These are phyloP conservation scores for Geococcyx californianus DNA, from an alignment of 2,113 vertebrate species.

Conservation along the genomic window DNA sequence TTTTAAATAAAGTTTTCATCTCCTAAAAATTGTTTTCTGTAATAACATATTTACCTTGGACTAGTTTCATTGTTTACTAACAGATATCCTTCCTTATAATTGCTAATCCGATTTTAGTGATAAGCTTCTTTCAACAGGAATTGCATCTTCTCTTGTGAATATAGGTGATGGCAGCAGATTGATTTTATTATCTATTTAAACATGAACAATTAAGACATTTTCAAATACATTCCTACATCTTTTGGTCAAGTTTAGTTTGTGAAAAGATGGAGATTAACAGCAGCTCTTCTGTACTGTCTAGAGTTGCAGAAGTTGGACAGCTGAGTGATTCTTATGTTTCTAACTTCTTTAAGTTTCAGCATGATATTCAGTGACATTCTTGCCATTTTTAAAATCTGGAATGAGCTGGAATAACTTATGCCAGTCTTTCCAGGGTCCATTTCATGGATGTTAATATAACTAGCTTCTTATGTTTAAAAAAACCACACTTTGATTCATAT, in stretches of 20 bases:
- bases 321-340: neutral
- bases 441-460: neutral
- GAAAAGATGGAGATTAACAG: neutral
- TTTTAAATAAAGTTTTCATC: constrained; percentile 79
- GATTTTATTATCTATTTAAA: neutral
- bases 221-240: neutral
- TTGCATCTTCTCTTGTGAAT: neutral
- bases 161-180: neutral
- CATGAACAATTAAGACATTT: neutral
- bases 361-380: fast-evolving
- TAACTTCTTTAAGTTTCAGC: neutral
- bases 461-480: neutral
- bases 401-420: neutral
- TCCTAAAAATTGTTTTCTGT: constrained; percentile 44
- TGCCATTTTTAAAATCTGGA: neutral
- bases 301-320: neutral
- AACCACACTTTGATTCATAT: neutral
- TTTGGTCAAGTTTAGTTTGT: neutral
- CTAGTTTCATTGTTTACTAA: neutral
- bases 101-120: neutral
- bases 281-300: neutral
- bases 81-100: neutral
- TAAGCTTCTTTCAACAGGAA: neutral
- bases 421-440: neutral
- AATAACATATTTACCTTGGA: neutral